phyloP scores from a whole-genome alignment of 2,113 vertebrate species.

The Semicossyphus pulcher region DNA sequence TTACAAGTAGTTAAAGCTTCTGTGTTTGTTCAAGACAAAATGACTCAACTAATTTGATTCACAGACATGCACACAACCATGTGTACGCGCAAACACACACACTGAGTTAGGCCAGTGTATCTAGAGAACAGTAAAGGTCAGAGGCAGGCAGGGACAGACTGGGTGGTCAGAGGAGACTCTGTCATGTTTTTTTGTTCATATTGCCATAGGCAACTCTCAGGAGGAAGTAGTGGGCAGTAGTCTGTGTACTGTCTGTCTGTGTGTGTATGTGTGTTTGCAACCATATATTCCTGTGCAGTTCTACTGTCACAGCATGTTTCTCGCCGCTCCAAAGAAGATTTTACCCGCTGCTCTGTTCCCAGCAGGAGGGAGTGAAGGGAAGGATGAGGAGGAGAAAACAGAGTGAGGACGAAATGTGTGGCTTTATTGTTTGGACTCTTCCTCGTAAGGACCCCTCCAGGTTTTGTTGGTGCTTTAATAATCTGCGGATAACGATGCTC shows the following conservation, averaged over 20 bases:
- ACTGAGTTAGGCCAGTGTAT: slow-evolving; percentile 7
- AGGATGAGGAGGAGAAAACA: slow-evolving; percentile 38
- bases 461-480: slow-evolving; percentile 42
- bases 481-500: slow-evolving; percentile 53
- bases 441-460: slow-evolving; percentile 21
- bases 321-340: slow-evolving; percentile 44
- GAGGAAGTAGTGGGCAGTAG: slow-evolving; percentile 44
- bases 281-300: background rate
- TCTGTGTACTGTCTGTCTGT: slow-evolving; percentile 42
- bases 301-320: slow-evolving; percentile 52
- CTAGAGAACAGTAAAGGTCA: slow-evolving; percentile 62
- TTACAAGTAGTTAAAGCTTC: slow-evolving; percentile 11
- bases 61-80: background rate
- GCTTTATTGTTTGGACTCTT: slow-evolving; percentile 41
- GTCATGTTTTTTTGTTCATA: slow-evolving; percentile 59
- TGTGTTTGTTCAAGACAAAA: slow-evolving; percentile 5
- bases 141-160: slow-evolving; percentile 14
- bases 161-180: slow-evolving; percentile 25
- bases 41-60: background rate
- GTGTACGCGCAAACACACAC: background rate
- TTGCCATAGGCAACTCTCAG: slow-evolving; percentile 65
- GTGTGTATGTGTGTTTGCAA: slow-evolving; percentile 28
- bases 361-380: slow-evolving; percentile 41
- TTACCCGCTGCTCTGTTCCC: slow-evolving; percentile 39
- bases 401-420: slow-evolving; percentile 36